phyloP scores from a whole-genome alignment of 2,888 invertebrate species.

The Brenthis hecate region DNA sequence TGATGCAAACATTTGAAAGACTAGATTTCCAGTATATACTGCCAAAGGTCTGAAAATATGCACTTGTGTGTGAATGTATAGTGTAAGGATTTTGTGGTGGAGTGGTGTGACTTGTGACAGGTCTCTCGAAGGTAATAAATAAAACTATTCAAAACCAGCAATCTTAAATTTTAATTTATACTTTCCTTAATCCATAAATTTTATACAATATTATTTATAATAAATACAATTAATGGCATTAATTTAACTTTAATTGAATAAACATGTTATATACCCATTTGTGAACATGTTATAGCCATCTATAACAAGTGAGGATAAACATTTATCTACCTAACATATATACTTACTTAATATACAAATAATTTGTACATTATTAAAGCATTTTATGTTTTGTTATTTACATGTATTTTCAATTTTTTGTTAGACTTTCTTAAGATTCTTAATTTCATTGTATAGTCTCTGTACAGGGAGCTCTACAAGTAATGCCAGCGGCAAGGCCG shows the following conservation, averaged over 20 bases:
- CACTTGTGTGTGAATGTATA: constrained; percentile 3
- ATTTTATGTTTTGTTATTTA: not conserved
- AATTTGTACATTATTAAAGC: not conserved
- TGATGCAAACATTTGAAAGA: not conserved
- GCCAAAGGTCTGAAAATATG: not conserved
- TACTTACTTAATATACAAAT: too few relatives aligned
- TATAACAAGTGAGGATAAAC: too few relatives aligned
- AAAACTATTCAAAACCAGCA: not conserved
- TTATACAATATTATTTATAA: too few relatives aligned
- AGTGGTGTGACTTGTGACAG: constrained; percentile 1
- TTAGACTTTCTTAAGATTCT: not conserved
- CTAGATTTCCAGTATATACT: not conserved
- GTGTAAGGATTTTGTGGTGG: not conserved
- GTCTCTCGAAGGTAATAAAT: not conserved
- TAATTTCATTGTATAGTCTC: constrained; percentile 60
- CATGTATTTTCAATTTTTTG: not conserved
- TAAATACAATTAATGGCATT: too few relatives aligned
- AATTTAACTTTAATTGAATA: too few relatives aligned
- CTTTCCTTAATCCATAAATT: too few relatives aligned
- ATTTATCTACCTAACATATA: too few relatives aligned
- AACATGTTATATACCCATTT: too few relatives aligned
- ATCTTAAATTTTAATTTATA: not conserved
- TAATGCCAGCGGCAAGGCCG: constrained; percentile 66
- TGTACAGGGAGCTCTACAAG: constrained; percentile 68
- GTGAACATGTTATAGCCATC: too few relatives aligned